These are phyloP conservation scores for Melanotaenia parkinsoni DNA, from an alignment of 2,797 vertebrate genomes.

Conservation along the genomic window DNA sequence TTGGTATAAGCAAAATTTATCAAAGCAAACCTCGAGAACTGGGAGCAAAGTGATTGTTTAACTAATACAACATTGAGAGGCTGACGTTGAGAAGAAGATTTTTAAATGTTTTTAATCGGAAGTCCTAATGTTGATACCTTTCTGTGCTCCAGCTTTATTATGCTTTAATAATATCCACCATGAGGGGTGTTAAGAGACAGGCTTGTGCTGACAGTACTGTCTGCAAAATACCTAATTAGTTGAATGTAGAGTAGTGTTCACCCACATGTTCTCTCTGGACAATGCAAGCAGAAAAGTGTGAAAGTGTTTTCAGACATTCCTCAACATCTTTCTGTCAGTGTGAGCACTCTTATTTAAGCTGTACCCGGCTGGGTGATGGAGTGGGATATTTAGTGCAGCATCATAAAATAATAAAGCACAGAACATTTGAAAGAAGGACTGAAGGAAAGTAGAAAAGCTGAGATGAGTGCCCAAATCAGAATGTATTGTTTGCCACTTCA, in stretches of 20 bases:
- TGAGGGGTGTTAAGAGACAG: slow-evolving; percentile 11
- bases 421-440: slow-evolving; percentile 7
- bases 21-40: not conserved
- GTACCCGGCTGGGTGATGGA: slow-evolving; percentile 5
- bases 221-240: slow-evolving; percentile 31
- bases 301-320: slow-evolving; percentile 26
- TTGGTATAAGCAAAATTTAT: not conserved
- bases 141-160: not conserved
- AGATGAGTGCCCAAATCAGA: slow-evolving; percentile 26
- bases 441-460: not conserved
- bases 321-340: slow-evolving; percentile 16
- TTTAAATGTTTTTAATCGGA: slow-evolving; percentile 1
- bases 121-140: not conserved
- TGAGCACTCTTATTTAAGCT: slow-evolving; percentile 12
- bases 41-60: not conserved
- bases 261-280: slow-evolving; percentile 26
- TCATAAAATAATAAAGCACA: slow-evolving; percentile 8
- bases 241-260: slow-evolving; percentile 35
- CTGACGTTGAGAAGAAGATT: not conserved
- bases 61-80: slow-evolving; percentile 3
- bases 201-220: slow-evolving; percentile 32
- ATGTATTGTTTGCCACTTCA: slow-evolving; percentile 32
- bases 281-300: slow-evolving; percentile 7
- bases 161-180: slow-evolving; percentile 19
- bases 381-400: slow-evolving; percentile 9